Evolutionary conservation across 2,113 vertebrate genomes (phyloP).

Genomic region (Genyomyrus donnyi): DNA sequence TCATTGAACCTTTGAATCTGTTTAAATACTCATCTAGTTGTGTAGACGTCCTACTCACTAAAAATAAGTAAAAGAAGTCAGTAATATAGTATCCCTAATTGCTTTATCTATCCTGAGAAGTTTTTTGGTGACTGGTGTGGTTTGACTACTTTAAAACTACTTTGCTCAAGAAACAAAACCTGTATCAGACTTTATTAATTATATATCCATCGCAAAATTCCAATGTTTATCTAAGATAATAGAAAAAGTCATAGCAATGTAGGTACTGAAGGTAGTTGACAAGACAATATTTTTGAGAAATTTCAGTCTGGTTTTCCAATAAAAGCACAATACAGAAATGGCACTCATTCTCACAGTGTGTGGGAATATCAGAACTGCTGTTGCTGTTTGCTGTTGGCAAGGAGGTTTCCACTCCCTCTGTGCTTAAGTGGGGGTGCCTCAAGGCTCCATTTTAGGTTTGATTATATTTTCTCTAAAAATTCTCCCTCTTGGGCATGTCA

Average conservation of each 20-base stretch:
- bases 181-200: not conserved
- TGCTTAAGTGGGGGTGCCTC: not conserved
- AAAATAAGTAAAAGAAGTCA: too few relatives aligned
- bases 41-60: too few relatives aligned
- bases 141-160: not conserved
- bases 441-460: not conserved
- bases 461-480: not conserved
- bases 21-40: too few relatives aligned
- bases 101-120: not conserved
- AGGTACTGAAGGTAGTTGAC: not conserved
- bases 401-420: not conserved
- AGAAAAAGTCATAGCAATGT: not conserved
- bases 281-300: not conserved
- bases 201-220: not conserved
- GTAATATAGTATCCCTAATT: not conserved
- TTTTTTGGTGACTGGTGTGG: not conserved
- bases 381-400: not conserved
- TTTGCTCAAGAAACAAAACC: not conserved
- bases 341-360: not conserved
- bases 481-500: not conserved
- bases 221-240: not conserved
- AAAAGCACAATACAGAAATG: not conserved
- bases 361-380: not conserved
- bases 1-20: too few relatives aligned
- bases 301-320: not conserved